These are phyloP conservation scores for Xyrichtys novacula DNA, from an alignment of 2,797 vertebrate genomes.

Conservation along the genomic window DNA sequence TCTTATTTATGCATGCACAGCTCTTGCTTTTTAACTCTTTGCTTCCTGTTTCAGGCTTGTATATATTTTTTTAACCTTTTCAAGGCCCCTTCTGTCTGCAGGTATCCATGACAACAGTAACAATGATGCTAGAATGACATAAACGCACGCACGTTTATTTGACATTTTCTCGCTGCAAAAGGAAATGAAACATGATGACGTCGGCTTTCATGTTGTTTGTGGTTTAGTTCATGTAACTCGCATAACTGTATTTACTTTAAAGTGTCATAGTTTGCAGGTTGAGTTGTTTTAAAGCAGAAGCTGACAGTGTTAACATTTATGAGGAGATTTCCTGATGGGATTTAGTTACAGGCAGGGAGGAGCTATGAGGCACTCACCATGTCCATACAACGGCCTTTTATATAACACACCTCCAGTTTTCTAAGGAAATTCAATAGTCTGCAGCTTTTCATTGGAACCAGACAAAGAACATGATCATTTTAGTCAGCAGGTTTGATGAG, in stretches of 20 bases:
- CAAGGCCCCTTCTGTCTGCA: too few species aligned
- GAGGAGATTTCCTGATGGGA: not conserved
- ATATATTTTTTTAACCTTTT: too few species aligned
- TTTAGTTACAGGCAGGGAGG: conserved; percentile 1
- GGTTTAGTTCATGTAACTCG: not conserved
- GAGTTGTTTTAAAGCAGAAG: not conserved
- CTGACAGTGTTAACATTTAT: not conserved
- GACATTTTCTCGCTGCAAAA: not conserved
- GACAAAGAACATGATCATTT: not conserved
- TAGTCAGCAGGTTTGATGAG: too few species aligned
- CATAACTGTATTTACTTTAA: not conserved
- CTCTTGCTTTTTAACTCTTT: too few species aligned
- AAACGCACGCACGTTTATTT: not conserved
- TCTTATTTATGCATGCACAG: too few species aligned
- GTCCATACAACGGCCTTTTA: conserved; percentile 5
- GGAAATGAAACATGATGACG: not conserved
- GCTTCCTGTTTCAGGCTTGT: too few species aligned
- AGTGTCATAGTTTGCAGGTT: too few species aligned
- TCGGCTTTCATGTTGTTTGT: not conserved
- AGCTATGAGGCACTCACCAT: not conserved
- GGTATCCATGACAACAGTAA: too few species aligned
- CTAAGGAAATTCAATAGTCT: not conserved
- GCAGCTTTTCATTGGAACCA: not conserved
- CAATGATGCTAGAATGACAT: not conserved
- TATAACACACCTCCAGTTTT: conserved; percentile 13